These are phyloP conservation scores for Carduelis carduelis DNA, from an alignment of 2,797 vertebrate species.

Conservation along the genomic window DNA sequence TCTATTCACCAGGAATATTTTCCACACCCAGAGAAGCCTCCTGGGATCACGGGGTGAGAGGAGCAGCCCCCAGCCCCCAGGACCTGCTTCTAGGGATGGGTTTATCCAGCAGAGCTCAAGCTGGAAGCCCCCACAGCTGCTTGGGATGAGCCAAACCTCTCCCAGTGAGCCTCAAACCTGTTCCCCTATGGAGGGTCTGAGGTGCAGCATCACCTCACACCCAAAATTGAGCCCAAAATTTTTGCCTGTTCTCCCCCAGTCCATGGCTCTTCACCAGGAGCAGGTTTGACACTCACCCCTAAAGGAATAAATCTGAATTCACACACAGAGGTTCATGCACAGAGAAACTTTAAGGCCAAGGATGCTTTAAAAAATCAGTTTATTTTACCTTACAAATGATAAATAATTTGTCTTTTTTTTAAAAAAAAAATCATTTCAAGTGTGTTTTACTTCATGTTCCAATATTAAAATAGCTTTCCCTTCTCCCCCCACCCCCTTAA, in stretches of 20 bases:
- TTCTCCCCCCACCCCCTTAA: background rate
- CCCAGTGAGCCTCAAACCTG: background rate
- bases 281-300: background rate
- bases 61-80: background rate
- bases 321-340: background rate
- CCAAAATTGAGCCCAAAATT: too few relatives aligned
- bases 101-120: background rate
- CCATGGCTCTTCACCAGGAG: fast-evolving
- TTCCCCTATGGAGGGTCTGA: fast-evolving
- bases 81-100: fast-evolving
- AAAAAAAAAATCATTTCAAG: slow-evolving; percentile 67
- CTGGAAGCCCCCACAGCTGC: background rate
- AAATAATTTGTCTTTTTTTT: slow-evolving; percentile 72
- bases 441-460: slow-evolving; percentile 70
- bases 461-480: slow-evolving; percentile 57
- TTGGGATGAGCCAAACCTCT: background rate
- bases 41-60: fast-evolving
- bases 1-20: fast-evolving
- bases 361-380: slow-evolving; percentile 61
- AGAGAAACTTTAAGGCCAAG: background rate
- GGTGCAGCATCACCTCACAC: background rate
- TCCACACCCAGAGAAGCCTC: background rate
- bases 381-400: slow-evolving; percentile 80
- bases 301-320: background rate
- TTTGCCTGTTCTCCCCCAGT: background rate